Evolutionary conservation across 2,113 vertebrate species (phyloP).

Genomic region (Menidia beryllina): DNA sequence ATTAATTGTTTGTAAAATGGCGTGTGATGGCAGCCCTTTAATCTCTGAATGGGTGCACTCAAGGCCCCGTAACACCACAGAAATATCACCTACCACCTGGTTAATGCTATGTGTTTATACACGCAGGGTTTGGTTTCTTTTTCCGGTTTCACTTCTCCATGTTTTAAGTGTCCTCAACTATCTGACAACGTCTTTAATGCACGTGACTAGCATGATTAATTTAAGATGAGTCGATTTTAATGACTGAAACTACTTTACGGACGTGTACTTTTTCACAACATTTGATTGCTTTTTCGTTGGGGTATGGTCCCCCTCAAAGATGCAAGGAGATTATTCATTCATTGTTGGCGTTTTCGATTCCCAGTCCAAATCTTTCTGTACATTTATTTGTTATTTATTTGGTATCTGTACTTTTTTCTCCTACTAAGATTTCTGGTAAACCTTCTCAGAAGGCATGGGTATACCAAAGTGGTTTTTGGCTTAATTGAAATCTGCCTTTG

Average conservation of each 20-base stretch:
- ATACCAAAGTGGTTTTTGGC: too few relatives aligned
- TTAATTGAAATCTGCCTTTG: neutral
- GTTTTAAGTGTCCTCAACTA: neutral
- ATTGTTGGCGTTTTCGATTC: too few relatives aligned
- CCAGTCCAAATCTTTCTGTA: too few relatives aligned
- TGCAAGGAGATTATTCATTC: too few relatives aligned
- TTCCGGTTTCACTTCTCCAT: neutral
- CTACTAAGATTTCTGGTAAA: neutral
- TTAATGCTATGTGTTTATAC: neutral
- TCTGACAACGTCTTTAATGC: neutral
- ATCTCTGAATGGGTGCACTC: conserved; percentile 2
- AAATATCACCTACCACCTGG: neutral
- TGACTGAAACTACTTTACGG: neutral
- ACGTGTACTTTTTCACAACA: neutral
- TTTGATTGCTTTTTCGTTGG: neutral
- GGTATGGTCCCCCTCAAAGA: neutral
- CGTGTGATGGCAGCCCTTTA: neutral
- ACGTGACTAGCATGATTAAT: neutral
- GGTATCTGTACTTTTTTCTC: neutral
- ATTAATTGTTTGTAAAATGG: neutral
- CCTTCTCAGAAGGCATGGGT: neutral
- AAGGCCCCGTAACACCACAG: conserved; percentile 17
- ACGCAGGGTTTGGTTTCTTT: neutral
- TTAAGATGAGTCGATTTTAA: neutral
- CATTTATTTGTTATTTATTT: too few relatives aligned